phyloP scores from a whole-genome alignment of 2,888 invertebrate species.

The Chrysolina haemoptera region DNA sequence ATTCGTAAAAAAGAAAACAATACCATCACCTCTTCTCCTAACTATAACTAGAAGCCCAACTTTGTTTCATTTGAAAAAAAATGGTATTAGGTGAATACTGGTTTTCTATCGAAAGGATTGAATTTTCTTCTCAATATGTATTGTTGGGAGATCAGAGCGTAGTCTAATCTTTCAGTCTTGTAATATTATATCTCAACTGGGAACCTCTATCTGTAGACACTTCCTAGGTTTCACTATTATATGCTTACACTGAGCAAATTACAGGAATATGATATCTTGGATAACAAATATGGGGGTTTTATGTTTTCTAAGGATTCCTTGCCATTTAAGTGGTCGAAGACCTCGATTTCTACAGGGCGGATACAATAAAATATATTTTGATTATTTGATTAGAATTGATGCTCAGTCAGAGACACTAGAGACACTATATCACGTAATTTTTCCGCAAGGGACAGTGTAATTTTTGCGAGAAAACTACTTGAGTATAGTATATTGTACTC shows the following conservation, averaged over 20 bases:
- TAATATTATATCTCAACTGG: constrained; percentile 22
- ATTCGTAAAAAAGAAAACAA: no score
- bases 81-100: no score
- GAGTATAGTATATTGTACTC: no score
- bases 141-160: neutral
- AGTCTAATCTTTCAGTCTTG: constrained; percentile 2
- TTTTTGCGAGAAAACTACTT: no score
- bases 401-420: no score
- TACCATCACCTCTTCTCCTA: no score
- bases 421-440: no score
- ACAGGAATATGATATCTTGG: constrained; percentile 23
- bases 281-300: constrained; percentile 22
- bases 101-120: no score
- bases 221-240: constrained; percentile 27
- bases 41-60: no score
- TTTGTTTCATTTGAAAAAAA: no score
- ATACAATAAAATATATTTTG: neutral
- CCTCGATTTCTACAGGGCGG: constrained; percentile 1
- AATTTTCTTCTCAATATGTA: no score
- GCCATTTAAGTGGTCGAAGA: constrained; percentile 1
- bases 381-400: neutral
- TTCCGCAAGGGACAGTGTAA: no score
- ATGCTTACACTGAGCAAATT: neutral
- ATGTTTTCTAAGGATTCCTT: constrained; percentile 23
- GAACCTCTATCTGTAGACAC: neutral